Conservation (phyloP, 2,797 vertebrate genomes). For the Epinephelus coioides region DNA sequence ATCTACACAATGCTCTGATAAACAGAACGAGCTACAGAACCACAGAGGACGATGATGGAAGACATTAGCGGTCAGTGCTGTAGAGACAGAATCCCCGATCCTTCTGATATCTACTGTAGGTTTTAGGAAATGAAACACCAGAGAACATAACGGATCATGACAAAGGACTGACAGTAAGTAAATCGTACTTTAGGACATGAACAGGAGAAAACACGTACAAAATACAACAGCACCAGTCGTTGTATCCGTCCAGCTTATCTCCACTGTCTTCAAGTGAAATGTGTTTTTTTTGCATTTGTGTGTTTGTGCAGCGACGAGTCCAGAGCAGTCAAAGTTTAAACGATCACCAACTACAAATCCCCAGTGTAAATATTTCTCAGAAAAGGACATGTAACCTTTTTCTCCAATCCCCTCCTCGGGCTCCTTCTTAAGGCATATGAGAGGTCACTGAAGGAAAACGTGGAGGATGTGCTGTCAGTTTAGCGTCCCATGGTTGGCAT, state of each 20-base stretch:
- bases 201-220: conserved; percentile 3
- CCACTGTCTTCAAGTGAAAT: not conserved
- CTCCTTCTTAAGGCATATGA: conserved; percentile 67
- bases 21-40: conserved; percentile 11
- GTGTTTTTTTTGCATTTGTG: not conserved
- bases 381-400: conserved; percentile 15
- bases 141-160: not conserved
- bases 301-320: conserved; percentile 30
- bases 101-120: not conserved
- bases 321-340: conserved; percentile 12
- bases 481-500: conserved; percentile 97
- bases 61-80: conserved; percentile 35
- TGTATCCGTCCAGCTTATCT: conserved; percentile 3
- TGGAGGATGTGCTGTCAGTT: conserved; percentile 33
- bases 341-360: conserved; percentile 10
- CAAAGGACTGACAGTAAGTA: not conserved
- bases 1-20: not conserved
- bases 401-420: not conserved
- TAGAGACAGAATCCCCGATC: conserved; percentile 15
- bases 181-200: conserved; percentile 18
- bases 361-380: conserved; percentile 6
- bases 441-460: conserved; percentile 44
- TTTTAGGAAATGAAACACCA: conserved; percentile 8
- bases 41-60: conserved; percentile 35
- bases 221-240: conserved; percentile 21